Conservation (phyloP, 2,797 vertebrate genomes). For the Tragopan temminckii region DNA sequence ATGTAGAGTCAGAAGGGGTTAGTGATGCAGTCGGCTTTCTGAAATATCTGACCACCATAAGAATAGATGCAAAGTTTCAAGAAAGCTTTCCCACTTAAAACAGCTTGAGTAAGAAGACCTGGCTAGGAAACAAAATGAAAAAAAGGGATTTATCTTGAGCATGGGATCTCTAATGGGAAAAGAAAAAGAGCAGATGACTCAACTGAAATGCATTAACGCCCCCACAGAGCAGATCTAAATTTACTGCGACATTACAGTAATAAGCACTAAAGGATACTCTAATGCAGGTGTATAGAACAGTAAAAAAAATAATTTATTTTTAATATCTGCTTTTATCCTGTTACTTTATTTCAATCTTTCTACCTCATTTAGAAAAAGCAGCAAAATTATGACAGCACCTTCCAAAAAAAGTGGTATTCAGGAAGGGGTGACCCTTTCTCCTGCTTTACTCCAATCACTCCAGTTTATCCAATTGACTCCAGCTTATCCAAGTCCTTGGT, state of each 20-base stretch:
- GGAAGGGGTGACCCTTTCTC: background rate
- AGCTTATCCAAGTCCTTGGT: background rate
- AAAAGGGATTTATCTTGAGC: background rate
- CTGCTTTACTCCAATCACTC: background rate
- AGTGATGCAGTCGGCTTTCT: background rate
- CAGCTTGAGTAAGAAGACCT: background rate
- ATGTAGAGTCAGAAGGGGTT: background rate
- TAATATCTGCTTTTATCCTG: conserved; percentile 3
- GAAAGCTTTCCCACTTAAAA: background rate
- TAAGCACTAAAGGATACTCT: conserved; percentile 16
- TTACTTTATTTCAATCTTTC: background rate
- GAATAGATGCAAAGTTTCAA: background rate
- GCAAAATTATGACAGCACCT: background rate
- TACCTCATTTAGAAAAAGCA: background rate
- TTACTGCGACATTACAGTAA: conserved; percentile 12
- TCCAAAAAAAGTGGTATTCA: background rate
- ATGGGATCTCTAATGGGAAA: background rate
- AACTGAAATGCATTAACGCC: conserved; percentile 18
- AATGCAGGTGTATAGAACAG: conserved; percentile 31
- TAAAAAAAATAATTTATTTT: conserved; percentile 41
- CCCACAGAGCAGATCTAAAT: conserved; percentile 21
- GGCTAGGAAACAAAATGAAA: background rate
- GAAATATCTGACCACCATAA: background rate
- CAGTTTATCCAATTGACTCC: background rate
- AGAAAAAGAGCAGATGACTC: background rate